A percentile compares a stretch with the other conserved stretches of the same genome.
These are phyloP conservation scores for Platorchestia sp. DNA, from an alignment of 1,140 invertebrate species.

Conservation along the genomic window DNA sequence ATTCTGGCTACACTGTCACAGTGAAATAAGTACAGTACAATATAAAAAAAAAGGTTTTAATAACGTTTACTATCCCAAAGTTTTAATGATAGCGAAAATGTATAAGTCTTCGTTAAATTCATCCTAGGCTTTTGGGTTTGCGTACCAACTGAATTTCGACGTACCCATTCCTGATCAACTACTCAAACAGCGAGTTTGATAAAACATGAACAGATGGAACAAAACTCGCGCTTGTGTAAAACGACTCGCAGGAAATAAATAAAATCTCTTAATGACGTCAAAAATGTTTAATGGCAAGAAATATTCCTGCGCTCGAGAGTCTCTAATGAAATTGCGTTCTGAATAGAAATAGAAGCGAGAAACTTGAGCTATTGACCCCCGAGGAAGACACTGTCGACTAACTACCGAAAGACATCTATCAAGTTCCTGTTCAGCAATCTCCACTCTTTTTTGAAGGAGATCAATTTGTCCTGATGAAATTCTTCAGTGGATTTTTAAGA, in stretches of 20 bases:
- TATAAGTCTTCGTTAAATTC: no score
- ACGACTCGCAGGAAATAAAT: neutral
- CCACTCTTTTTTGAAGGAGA: neutral
- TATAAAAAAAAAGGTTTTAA: no score
- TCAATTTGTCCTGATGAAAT: slow-evolving; percentile 10
- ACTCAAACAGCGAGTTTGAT: no score
- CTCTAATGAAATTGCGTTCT: neutral
- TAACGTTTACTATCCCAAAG: no score
- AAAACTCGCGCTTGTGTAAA: neutral
- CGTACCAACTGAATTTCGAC: no score
- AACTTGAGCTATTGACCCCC: neutral
- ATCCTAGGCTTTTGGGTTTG: no score
- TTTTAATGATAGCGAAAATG: no score
- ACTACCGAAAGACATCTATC: neutral
- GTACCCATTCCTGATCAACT: no score
- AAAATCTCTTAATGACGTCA: neutral
- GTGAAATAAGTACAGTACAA: no score
- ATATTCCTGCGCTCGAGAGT: neutral
- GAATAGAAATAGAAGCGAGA: neutral
- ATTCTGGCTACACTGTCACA: neutral
- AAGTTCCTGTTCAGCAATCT: neutral
- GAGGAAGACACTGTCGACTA: neutral
- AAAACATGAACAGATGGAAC: neutral
- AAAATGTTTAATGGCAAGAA: neutral
- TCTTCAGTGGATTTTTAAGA: slow-evolving; percentile 9